Base-by-base conservation (phyloP, 1,140 invertebrate genomes). In the Atopsyche davidsoni region DNA sequence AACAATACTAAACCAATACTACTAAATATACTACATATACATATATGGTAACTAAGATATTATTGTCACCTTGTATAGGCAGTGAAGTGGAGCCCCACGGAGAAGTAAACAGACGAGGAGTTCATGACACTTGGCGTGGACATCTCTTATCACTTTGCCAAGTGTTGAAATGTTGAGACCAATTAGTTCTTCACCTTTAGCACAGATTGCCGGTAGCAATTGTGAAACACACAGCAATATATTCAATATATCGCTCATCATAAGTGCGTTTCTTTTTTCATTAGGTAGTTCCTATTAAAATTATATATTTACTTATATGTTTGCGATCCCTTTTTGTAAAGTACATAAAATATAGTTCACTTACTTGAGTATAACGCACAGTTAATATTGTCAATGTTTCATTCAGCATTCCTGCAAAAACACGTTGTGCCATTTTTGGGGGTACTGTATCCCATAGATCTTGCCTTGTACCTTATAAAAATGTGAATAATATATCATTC, bases 401-500 rank as follows among this genome's bases (percentile, higher is more conserved):
- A 60, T 88, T 88, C 1, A 89, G 64, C 83, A 88, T 87, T 17
- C 85, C 86, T 4, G 82, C 78, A 60, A 86, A 85, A 17, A 88
- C 78, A 43, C 85, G 75, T 63, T 87, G 84, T 0, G 86, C 85
- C 79, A 86, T 87, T 67, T 84, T 83, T 0, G 86, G 85, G 2
- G 86, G 84, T 3, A 87, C 84, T 0, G 85, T 86, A 52, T 81
- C 83, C 85, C 86, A 88, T 19, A 89, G 65, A 68, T 87, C 84
- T 59, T 82, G 76, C 57, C 77, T 79, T 2, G 81, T 85, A 4
- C 82, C 83, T 85, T 32, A 16, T 61, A 68, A 50, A 45, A 18
- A n/a, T 38, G 28, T n/a, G 16, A 23, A 45, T 11, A 46, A 24
- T 6, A 36, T 14, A 7, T 14, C n/a, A 36, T 3, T 36, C 18